Base-by-base conservation (phyloP, 2,888 invertebrate species). In the Hypena proboscidalis region DNA sequence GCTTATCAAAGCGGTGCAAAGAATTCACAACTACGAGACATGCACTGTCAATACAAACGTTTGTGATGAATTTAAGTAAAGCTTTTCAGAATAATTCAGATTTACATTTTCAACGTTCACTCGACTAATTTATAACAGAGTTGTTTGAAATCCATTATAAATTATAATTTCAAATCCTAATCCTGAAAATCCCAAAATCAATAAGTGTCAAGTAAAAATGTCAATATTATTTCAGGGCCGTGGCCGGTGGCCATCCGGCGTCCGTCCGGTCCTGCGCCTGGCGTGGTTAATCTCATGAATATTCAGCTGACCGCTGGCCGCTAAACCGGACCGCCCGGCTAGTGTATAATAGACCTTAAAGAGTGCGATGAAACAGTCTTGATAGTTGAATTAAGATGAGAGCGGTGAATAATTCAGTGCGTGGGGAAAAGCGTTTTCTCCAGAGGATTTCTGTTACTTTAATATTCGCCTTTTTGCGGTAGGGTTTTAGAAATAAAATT, bases 221-320 rank as follows among this genome's bases (percentile, higher is more conserved):
- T 51, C 60, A 66, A 64, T 72, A 68, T 72, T 71, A 64, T 75
- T 71, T 67, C 59, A 71, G 64, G 37, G 40, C 33, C 38, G 45
- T 41, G 47, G 48, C 48, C 46, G 48, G 44, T 38, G 39, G 49
- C 35, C 39, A 29, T 23, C 36, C 37, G 47, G 21, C 15, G n/a
- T n/a, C n/a, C n/a, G 39, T 42, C 44, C 42, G 54, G 44, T 31
- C 41, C 45, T 46, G 49, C 42, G 13, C 8, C 3, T 38, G 47
- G 39, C 25, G 59, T 56, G 71, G 75, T 69, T 77, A 75, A 77
- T 78, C 77, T 79, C 82, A 80, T 83, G 79, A 83, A 83, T 83
- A 83, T 83, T 75, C 79, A 79, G 67, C 65, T 68, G 67, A 70
- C 74, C 76, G 62, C n/a, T n/a, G n/a, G n/a, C n/a, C n/a, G n/a